Conservation (phyloP, 2,113 vertebrate genomes). For the Dicentrarchus labrax region DNA sequence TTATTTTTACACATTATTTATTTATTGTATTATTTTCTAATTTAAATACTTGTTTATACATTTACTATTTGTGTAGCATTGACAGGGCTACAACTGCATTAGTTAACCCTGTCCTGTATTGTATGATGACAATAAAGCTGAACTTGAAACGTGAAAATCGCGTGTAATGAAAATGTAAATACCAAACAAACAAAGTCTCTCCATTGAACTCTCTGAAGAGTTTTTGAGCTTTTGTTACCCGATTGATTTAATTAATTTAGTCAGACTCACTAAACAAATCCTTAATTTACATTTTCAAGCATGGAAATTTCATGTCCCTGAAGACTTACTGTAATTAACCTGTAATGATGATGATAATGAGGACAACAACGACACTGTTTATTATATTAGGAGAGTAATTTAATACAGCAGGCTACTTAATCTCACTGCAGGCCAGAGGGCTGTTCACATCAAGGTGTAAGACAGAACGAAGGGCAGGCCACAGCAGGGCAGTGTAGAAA, state of each 20-base stretch:
- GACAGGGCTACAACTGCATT: no score
- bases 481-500: constrained; percentile 22
- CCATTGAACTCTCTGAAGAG: constrained; percentile 1
- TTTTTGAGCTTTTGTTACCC: constrained; percentile 31
- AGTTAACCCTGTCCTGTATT: neutral
- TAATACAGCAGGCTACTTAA: constrained; percentile 58
- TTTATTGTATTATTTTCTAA: neutral
- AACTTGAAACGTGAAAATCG: neutral
- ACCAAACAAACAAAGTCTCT: constrained; percentile 2
- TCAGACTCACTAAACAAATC: constrained; percentile 46
- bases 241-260: constrained; percentile 45
- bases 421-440: constrained; percentile 53
- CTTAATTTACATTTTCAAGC: constrained; percentile 61
- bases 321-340: constrained; percentile 62
- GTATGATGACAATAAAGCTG: neutral
- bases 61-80: neutral
- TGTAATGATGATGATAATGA: constrained; percentile 60
- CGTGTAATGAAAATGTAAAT: neutral
- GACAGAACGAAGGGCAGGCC: constrained; percentile 32
- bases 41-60: neutral
- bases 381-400: constrained; percentile 58
- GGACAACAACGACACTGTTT: constrained; percentile 54
- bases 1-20: no score
- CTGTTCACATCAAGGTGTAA: constrained; percentile 42
- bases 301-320: constrained; percentile 47